A percentile compares a stretch with the other conserved stretches of the same genome.
Conservation (phyloP, 2,888 invertebrate species). For the Tenthredo scrophulariae region DNA sequence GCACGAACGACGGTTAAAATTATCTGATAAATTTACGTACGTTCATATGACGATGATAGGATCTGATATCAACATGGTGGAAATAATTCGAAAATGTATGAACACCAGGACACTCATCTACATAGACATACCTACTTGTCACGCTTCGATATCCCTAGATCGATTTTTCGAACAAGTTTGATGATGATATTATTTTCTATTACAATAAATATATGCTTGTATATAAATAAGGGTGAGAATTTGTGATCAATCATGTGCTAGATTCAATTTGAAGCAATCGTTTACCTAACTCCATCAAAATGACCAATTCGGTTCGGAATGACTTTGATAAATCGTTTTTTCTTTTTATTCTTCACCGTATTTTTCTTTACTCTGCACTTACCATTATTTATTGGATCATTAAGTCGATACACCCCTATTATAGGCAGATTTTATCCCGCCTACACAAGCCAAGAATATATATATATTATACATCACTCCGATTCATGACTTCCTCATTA, state of each 20-base stretch:
- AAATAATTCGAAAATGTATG: not conserved
- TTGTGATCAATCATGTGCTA: not conserved
- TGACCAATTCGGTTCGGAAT: too few relatives aligned
- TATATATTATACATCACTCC: not conserved
- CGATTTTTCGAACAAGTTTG: too few relatives aligned
- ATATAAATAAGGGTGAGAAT: not conserved
- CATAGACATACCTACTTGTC: too few relatives aligned
- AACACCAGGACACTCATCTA: too few relatives aligned
- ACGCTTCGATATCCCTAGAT: too few relatives aligned
- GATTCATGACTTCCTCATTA: not conserved
- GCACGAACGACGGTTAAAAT: not conserved
- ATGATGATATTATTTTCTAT: too few relatives aligned
- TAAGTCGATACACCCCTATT: not conserved
- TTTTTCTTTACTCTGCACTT: not conserved
- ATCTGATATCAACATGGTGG: not conserved
- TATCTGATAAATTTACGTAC: not conserved
- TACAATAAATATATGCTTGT: too few relatives aligned
- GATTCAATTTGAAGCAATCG: not conserved
- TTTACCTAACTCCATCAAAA: not conserved
- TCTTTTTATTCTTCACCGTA: too few relatives aligned
- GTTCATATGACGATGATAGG: not conserved
- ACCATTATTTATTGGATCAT: constrained; percentile 15
- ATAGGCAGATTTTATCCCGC: not conserved
- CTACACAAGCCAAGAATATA: not conserved
- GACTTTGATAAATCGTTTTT: too few relatives aligned